Conservation (phyloP, 2,888 invertebrate species). For the Nomada fabriciana region DNA sequence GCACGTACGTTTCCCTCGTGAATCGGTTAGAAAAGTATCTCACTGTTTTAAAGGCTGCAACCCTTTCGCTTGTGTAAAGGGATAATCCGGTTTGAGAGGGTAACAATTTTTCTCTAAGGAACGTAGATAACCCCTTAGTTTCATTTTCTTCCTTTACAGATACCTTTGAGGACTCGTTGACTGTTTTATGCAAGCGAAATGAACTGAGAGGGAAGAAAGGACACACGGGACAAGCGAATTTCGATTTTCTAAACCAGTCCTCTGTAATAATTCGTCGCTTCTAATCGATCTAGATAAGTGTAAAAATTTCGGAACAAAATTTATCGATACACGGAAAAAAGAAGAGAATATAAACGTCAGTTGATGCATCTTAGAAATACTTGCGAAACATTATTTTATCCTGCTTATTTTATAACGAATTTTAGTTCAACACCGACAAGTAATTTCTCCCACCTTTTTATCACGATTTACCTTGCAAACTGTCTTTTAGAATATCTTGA, state of each 20-base stretch:
- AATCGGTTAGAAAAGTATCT: neutral
- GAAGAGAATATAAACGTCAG: conserved; percentile 37
- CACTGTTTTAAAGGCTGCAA: neutral
- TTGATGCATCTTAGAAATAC: conserved; percentile 34
- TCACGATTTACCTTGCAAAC: neutral
- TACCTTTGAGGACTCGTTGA: conserved; percentile 35
- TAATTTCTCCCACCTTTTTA: neutral
- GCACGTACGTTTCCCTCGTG: neutral
- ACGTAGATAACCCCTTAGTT: neutral
- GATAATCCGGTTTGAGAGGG: neutral
- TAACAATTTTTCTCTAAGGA: neutral
- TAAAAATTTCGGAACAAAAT: conserved; percentile 12
- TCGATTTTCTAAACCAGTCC: conserved; percentile 7
- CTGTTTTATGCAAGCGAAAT: conserved; percentile 23
- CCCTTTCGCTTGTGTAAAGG: neutral
- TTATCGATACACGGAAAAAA: neutral
- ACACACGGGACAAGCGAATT: neutral
- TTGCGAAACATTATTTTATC: neutral
- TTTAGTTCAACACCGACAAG: neutral
- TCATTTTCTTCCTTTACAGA: conserved; percentile 29
- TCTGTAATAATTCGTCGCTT: conserved; percentile 20
- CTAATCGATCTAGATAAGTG: conserved; percentile 1
- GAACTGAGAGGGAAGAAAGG: conserved; percentile 31
- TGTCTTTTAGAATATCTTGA: neutral
- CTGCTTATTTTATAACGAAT: neutral